Percentiles rank a stretch among this genome's conserved stretches.
Conservation (phyloP, 2,113 vertebrate species). For the Maccullochella peelii region DNA sequence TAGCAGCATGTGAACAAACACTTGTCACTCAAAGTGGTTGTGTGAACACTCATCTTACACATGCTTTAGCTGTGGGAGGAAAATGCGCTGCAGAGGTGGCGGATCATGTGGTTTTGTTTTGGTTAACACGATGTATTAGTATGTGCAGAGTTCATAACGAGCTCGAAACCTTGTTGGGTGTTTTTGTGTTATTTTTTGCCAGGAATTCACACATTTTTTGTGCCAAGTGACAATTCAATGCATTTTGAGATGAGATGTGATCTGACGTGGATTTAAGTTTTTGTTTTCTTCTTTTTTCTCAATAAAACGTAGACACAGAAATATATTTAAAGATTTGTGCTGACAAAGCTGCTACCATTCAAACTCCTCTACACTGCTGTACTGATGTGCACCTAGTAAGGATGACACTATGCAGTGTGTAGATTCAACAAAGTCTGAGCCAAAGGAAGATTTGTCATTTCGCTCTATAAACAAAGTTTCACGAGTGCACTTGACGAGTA, state of each 20-base stretch:
- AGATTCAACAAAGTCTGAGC: slow-evolving; percentile 39
- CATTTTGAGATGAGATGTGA: background rate
- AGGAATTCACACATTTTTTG: background rate
- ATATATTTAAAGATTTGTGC: background rate
- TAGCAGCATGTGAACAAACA: slow-evolving; percentile 12
- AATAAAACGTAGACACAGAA: background rate
- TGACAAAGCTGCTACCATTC: slow-evolving; percentile 17
- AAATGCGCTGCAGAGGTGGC: slow-evolving; percentile 40
- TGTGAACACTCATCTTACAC: slow-evolving; percentile 34
- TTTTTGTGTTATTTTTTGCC: background rate
- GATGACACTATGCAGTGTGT: slow-evolving; percentile 33
- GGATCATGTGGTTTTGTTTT: slow-evolving; percentile 79
- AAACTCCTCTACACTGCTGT: background rate
- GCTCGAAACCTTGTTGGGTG: background rate
- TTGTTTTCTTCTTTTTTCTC: background rate
- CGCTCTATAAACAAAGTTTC: slow-evolving; percentile 66
- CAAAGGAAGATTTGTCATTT: slow-evolving; percentile 66
- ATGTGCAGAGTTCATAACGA: slow-evolving; percentile 14
- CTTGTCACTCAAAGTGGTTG: slow-evolving; percentile 22
- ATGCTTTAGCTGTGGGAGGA: slow-evolving; percentile 35
- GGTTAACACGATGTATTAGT: slow-evolving; percentile 43
- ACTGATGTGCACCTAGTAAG: background rate
- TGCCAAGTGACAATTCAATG: too few species aligned
- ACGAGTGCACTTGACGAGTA: slow-evolving; percentile 57
- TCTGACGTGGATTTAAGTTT: background rate